Percentiles rank a stretch among this genome's conserved stretches.
Evolutionary conservation across 1,140 invertebrate genomes (phyloP).

Genomic region (Calycopis cecrops): DNA sequence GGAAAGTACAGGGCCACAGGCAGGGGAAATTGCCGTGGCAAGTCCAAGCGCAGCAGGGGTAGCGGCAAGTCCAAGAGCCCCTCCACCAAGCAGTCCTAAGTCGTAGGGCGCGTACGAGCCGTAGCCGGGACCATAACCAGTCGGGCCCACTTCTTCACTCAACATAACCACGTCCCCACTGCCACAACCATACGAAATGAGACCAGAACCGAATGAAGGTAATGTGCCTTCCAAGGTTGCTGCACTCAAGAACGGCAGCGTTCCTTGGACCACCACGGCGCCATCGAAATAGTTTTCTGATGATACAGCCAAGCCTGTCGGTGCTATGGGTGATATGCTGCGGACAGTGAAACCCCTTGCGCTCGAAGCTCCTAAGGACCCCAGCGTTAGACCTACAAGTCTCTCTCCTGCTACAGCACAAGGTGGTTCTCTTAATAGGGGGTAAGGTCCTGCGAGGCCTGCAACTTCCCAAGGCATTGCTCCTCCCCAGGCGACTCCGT

Average conservation of each 20-base stretch:
- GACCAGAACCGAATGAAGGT: constrained; percentile 30
- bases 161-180: constrained; percentile 32
- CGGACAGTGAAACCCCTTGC: constrained; percentile 30
- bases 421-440: background rate
- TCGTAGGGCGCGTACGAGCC: background rate
- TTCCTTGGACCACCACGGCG: constrained; percentile 30
- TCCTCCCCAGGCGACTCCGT: constrained; percentile 10
- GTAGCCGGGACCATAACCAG: constrained; percentile 1
- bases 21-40: too few relatives aligned
- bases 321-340: constrained; percentile 32
- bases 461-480: background rate
- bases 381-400: constrained; percentile 11
- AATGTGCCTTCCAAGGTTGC: constrained; percentile 39
- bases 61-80: too few relatives aligned
- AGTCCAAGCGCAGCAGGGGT: too few relatives aligned
- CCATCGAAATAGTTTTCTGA: constrained; percentile 40
- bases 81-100: too few relatives aligned
- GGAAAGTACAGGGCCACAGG: too few relatives aligned
- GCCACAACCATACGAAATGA: constrained; percentile 31
- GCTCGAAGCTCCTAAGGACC: constrained; percentile 21
- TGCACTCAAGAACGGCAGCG: constrained; percentile 35
- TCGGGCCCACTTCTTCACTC: constrained; percentile 24
- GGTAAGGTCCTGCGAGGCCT: background rate
- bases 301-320: constrained; percentile 30
- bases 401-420: constrained; percentile 9